A percentile compares a stretch with the other conserved stretches of the same genome.
These are phyloP conservation scores for Leucoptera coffeella DNA, from an alignment of 2,888 invertebrate species.

Conservation along the genomic window DNA sequence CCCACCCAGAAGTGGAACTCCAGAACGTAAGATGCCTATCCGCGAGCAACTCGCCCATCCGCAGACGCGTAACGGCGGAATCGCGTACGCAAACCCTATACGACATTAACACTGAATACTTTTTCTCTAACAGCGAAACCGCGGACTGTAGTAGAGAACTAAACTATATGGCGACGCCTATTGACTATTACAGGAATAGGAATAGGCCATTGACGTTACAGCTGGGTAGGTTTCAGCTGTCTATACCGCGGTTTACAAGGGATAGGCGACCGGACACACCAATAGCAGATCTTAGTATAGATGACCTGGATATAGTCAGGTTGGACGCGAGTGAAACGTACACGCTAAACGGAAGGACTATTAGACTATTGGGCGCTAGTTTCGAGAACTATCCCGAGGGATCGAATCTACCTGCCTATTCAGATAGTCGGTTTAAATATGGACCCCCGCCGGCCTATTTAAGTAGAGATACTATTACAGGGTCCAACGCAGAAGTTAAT, in stretches of 20 bases:
- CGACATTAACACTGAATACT: constrained; percentile 16
- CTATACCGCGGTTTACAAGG: constrained; percentile 22
- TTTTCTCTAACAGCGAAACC: constrained; percentile 16
- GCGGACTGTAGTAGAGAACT: constrained; percentile 15
- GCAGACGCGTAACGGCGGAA: constrained; percentile 11
- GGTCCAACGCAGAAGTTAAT: constrained; percentile 15
- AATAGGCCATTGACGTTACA: constrained; percentile 22
- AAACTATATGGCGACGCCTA: constrained; percentile 21
- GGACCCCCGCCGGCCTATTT: constrained; percentile 37
- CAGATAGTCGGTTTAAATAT: constrained; percentile 30
- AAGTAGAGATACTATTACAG: constrained; percentile 12
- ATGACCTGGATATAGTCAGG: constrained; percentile 26
- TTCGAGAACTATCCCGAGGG: constrained; percentile 25
- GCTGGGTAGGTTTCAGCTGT: constrained; percentile 29
- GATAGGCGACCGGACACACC: constrained; percentile 30
- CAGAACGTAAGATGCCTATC: constrained; percentile 17
- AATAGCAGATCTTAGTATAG: constrained; percentile 25
- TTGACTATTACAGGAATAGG: constrained; percentile 15
- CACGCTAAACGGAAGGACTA: constrained; percentile 36
- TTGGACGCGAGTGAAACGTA: constrained; percentile 29
- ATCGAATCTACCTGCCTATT: constrained; percentile 26
- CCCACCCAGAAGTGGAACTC: constrained; percentile 29
- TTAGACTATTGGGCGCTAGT: constrained; percentile 28
- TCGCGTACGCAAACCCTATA: constrained; percentile 25
- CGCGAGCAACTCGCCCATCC: constrained; percentile 13